Evolutionary conservation across 1,140 invertebrate genomes (phyloP), one percentile per base, ranked within the genome.

Genomic region (Polypedilum pembai): DNA sequence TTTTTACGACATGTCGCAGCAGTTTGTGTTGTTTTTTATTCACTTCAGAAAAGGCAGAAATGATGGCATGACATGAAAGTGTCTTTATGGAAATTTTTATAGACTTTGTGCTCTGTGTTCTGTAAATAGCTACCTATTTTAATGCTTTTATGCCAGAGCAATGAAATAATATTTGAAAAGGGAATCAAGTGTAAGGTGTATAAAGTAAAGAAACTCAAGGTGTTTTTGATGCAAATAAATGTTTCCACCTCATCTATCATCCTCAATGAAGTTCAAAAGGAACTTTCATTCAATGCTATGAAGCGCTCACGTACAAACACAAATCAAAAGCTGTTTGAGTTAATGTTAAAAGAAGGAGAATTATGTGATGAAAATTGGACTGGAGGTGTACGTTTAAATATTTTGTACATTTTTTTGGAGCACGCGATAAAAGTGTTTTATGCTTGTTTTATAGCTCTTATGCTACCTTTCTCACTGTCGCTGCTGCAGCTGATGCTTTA

Each of bases 391-490:
- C 45, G 15, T 8, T 8, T 15, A 56, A 12, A 56, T n/a, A 56
- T 12, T n/a, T 8, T n/a, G 45, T n/a, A 15, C 45, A 15, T 45
- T 4, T 3, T 33, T 56, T 56, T 56, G 45, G 2, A 33, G 24
- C 45, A 56, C 45, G 8, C 45, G 45, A 56, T 56, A 56, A 56
- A 56, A 56, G 45, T 15, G 45, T 56, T 56, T 56, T 56, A 56
- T 56, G 45, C 15, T 56, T 56, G 15, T 56, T 56, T 56, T 56
- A 56, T 56, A 12, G 15, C 45, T 56, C 45, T 56, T 56, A 56
- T 56, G 45, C 12, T 56, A 56, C 45, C 45, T 56, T 56, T 3
- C 15, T 56, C 24, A n/a, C 45, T 56, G n/a, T 15, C 45, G 4
- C 12, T 12, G 1, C 12, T 56, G 8, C 1, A 4, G 12, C 45